Conservation (phyloP, 2,888 invertebrate species). For the Tetragnatha montana region DNA sequence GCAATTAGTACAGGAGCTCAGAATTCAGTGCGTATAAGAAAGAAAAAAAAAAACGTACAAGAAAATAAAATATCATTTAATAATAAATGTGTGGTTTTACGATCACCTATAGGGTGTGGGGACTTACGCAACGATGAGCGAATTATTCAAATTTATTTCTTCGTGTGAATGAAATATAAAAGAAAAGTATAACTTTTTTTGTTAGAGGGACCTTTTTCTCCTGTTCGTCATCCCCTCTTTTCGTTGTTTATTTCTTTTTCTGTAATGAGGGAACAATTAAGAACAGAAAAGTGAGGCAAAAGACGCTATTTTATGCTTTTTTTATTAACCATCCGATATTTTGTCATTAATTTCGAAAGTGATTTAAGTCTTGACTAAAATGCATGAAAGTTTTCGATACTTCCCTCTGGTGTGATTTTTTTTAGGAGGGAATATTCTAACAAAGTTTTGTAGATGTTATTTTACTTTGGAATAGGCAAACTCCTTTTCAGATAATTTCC, state of each 20-base stretch:
- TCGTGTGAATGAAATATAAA: conserved; percentile 19
- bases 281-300: conserved; percentile 17
- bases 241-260: conserved; percentile 38
- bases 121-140: conserved; percentile 13
- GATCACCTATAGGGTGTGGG: conserved; percentile 25
- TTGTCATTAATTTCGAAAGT: background rate
- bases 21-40: conserved; percentile 49
- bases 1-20: conserved; percentile 56
- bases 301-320: conserved; percentile 9
- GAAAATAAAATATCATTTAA: conserved; percentile 67
- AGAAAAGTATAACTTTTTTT: conserved; percentile 17
- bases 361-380: background rate
- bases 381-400: background rate
- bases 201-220: background rate
- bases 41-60: conserved; percentile 40
- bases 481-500: no score
- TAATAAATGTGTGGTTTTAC: conserved; percentile 62
- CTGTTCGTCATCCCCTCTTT: conserved; percentile 11
- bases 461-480: no score
- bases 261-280: conserved; percentile 55
- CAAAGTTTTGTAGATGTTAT: no score
- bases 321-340: conserved; percentile 11
- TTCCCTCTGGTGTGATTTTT: background rate
- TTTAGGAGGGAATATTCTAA: no score
- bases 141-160: conserved; percentile 64